Percentiles rank a stretch among this genome's conserved stretches.
Conservation (phyloP, 2,888 invertebrate species). For the Meghimatium bilineatum region DNA sequence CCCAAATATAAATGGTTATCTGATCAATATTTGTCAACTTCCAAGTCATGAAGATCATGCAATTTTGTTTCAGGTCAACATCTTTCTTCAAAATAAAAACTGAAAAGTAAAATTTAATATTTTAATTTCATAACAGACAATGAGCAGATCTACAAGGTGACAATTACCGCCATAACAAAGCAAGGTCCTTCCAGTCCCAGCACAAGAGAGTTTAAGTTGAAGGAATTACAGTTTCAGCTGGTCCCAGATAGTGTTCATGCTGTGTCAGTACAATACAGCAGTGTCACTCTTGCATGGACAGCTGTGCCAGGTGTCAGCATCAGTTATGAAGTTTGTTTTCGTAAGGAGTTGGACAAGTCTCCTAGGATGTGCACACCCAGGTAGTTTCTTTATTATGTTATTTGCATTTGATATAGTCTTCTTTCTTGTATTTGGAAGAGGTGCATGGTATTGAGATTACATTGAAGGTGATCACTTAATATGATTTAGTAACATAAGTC, state of each 20-base stretch:
- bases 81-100: too few species aligned
- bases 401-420: background rate
- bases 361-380: constrained; percentile 36
- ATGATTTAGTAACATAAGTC: too few species aligned
- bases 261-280: constrained; percentile 47
- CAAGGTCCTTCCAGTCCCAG: constrained; percentile 54
- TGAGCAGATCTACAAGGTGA: constrained; percentile 61
- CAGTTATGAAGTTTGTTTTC: constrained; percentile 59
- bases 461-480: too few species aligned
- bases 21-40: too few species aligned
- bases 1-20: too few species aligned
- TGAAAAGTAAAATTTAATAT: too few species aligned
- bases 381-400: constrained; percentile 26
- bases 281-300: constrained; percentile 59
- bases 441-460: too few species aligned
- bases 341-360: constrained; percentile 21
- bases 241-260: constrained; percentile 55
- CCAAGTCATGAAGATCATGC: too few species aligned
- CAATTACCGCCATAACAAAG: constrained; percentile 53
- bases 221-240: constrained; percentile 55
- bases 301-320: constrained; percentile 49
- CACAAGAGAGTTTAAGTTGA: constrained; percentile 60
- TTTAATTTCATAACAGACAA: constrained; percentile 56
- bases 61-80: too few species aligned
- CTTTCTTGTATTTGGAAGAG: too few species aligned